These are phyloP conservation scores for Troides aeacus DNA, from an alignment of 2,888 invertebrate genomes.

Conservation along the genomic window DNA sequence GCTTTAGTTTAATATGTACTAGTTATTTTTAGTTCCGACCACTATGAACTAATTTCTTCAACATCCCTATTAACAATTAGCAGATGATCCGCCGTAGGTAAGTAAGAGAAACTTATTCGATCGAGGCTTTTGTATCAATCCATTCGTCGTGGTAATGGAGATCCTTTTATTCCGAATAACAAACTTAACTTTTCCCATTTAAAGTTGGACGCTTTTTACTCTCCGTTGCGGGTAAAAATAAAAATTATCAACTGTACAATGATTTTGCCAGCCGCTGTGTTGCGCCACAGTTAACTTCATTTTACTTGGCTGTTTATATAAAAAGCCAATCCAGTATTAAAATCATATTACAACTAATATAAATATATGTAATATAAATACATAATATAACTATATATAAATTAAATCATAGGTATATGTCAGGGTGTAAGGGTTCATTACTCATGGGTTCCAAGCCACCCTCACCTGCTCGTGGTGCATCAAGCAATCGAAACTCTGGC, in stretches of 20 bases:
- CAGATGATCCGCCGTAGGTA: constrained; percentile 10
- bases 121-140: constrained; percentile 27
- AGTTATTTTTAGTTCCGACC: not conserved
- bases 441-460: no score
- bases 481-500: no score
- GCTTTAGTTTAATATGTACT: no score
- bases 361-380: no score
- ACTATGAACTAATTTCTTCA: not conserved
- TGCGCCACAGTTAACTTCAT: no score
- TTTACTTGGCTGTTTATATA: no score
- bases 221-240: constrained; percentile 25
- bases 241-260: constrained; percentile 21
- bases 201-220: constrained; percentile 27
- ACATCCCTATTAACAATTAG: constrained; percentile 12
- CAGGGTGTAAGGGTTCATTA: no score
- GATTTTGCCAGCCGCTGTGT: constrained; percentile 7
- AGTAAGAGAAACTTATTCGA: constrained; percentile 13
- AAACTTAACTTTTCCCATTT: constrained; percentile 31
- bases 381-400: no score
- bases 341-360: no score
- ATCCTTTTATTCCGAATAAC: constrained; percentile 28
- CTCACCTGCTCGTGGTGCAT: no score
- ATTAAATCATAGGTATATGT: no score
- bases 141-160: constrained; percentile 25
- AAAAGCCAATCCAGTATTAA: no score